Percentiles rank a stretch among this genome's conserved stretches.
These are phyloP conservation scores for Lampris incognitus DNA, from an alignment of 2,113 vertebrate genomes.

Conservation along the genomic window DNA sequence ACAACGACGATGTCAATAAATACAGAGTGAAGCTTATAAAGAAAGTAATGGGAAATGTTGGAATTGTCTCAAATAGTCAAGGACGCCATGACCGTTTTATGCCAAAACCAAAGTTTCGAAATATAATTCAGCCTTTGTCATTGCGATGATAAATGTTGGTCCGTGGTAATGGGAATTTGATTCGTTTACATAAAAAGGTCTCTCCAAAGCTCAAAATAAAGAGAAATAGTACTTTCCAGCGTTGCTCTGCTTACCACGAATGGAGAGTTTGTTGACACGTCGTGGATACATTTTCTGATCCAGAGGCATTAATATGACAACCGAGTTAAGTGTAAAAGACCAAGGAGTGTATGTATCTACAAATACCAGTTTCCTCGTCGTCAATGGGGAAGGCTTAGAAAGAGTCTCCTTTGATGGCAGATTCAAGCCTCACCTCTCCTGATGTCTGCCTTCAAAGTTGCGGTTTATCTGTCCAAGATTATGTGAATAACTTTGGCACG, in stretches of 20 bases:
- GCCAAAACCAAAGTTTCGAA: neutral
- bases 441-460: too few relatives aligned
- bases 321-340: neutral
- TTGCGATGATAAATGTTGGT: neutral
- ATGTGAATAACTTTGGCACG: too few relatives aligned
- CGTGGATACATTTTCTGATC: neutral
- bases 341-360: neutral
- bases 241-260: neutral
- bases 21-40: neutral
- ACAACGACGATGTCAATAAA: too few relatives aligned
- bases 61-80: neutral
- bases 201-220: neutral
- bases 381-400: neutral
- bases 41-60: neutral
- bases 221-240: too few relatives aligned
- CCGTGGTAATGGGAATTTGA: neutral
- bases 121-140: constrained; percentile 4
- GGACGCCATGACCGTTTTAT: neutral
- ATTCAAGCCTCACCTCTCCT: too few relatives aligned
- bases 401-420: neutral
- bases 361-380: neutral
- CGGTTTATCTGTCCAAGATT: too few relatives aligned
- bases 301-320: neutral
- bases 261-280: neutral
- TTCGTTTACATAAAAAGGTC: neutral